Evolutionary conservation across 2,113 vertebrate genomes (phyloP).

Genomic region (Myiopsitta monachus): DNA sequence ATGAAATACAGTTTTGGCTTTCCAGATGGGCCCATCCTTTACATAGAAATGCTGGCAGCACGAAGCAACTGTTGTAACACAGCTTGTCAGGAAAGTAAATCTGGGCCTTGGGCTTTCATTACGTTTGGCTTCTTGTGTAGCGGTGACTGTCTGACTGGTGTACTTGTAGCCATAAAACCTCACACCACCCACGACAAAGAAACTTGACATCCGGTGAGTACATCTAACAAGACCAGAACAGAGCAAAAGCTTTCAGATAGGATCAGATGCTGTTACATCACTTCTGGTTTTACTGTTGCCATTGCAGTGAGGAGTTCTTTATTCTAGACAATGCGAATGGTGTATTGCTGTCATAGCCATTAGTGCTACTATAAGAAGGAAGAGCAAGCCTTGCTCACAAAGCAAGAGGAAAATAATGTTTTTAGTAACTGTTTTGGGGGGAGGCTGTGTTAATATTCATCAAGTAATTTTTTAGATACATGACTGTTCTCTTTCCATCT

Average conservation of each 20-base stretch:
- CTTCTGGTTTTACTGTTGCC: neutral
- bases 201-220: neutral
- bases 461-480: neutral
- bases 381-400: neutral
- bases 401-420: neutral
- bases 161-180: neutral
- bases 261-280: neutral
- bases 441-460: neutral
- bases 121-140: neutral
- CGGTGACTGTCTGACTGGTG: neutral
- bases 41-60: neutral
- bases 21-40: neutral
- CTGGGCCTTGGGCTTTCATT: neutral
- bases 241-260: neutral
- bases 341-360: neutral
- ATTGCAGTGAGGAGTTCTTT: neutral
- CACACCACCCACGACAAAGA: neutral
- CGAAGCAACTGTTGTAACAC: neutral
- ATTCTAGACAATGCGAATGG: neutral
- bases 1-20: neutral
- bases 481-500: neutral
- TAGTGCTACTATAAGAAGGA: neutral
- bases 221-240: neutral
- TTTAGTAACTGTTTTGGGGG: neutral
- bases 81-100: neutral